Evolutionary conservation across 2,888 invertebrate genomes (phyloP).

Genomic region (Agrochola litura): DNA sequence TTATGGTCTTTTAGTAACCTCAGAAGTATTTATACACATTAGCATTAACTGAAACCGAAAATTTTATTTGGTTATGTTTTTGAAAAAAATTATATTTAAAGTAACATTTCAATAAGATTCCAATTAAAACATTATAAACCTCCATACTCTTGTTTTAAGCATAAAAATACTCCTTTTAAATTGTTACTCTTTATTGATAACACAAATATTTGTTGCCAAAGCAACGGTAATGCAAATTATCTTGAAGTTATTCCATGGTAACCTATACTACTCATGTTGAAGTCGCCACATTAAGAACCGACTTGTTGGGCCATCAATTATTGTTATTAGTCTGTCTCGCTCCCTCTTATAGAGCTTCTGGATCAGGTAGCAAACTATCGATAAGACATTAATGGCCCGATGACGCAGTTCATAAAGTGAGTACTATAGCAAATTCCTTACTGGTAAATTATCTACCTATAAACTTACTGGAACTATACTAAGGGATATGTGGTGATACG

Average conservation of each 20-base stretch:
- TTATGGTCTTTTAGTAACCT: rapidly evolving
- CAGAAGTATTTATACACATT: background rate
- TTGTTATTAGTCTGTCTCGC: no score
- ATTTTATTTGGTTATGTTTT: background rate
- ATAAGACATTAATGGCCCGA: no score
- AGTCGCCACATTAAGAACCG: no score
- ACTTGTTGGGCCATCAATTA: no score
- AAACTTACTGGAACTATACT: no score
- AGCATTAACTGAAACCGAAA: no score
- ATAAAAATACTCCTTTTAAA: background rate
- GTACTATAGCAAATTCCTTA: no score
- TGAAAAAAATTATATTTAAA: background rate
- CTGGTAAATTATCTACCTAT: no score
- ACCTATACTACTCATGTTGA: background rate
- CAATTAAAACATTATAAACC: background rate
- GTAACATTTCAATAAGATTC: conserved; percentile 8
- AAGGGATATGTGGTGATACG: no score
- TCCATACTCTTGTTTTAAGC: background rate
- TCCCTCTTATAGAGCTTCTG: no score
- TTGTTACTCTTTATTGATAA: background rate
- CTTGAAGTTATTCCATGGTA: background rate
- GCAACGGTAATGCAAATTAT: background rate
- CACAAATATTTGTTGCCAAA: background rate
- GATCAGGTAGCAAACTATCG: no score
- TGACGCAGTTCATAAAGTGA: no score